These are phyloP conservation scores for Calliphora vomitoria DNA, from an alignment of 2,888 invertebrate genomes.

Conservation along the genomic window DNA sequence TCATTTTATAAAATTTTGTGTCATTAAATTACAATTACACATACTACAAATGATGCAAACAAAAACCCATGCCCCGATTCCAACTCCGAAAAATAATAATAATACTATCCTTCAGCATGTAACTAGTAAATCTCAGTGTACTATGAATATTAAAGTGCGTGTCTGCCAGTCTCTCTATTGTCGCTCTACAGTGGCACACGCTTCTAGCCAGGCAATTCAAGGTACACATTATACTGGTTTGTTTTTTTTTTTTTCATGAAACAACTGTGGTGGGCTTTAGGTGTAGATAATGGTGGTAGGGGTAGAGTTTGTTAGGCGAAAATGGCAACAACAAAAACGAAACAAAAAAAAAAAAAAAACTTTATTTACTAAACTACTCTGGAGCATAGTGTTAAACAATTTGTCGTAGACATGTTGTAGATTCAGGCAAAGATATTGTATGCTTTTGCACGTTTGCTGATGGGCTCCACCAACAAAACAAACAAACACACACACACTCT, in stretches of 20 bases:
- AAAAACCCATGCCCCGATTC: too few species aligned
- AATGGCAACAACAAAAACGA: neutral
- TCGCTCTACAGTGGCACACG: constrained; percentile 37
- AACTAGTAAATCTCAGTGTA: constrained; percentile 48
- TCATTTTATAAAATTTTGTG: too few species aligned
- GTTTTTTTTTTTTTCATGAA: constrained; percentile 30
- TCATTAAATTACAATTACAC: too few species aligned
- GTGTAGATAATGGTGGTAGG: neutral
- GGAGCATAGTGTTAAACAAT: constrained; percentile 70
- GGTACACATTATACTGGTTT: constrained; percentile 42
- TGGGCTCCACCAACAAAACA: constrained; percentile 59
- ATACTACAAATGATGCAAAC: too few species aligned
- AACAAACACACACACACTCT: constrained; percentile 28
- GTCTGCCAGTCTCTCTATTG: constrained; percentile 44
- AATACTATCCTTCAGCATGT: neutral
- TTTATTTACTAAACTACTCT: constrained; percentile 67
- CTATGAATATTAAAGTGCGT: constrained; percentile 52
- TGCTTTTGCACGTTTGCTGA: constrained; percentile 67
- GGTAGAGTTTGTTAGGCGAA: constrained; percentile 15
- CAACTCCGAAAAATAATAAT: too few species aligned
- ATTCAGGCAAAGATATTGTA: constrained; percentile 71
- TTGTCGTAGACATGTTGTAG: constrained; percentile 75
- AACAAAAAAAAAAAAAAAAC: constrained; percentile 37
- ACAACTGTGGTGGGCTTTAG: constrained; percentile 16
- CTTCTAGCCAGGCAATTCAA: constrained; percentile 21